phyloP scores from a whole-genome alignment of 2,797 vertebrate genomes.

The Pteropus rufus region DNA sequence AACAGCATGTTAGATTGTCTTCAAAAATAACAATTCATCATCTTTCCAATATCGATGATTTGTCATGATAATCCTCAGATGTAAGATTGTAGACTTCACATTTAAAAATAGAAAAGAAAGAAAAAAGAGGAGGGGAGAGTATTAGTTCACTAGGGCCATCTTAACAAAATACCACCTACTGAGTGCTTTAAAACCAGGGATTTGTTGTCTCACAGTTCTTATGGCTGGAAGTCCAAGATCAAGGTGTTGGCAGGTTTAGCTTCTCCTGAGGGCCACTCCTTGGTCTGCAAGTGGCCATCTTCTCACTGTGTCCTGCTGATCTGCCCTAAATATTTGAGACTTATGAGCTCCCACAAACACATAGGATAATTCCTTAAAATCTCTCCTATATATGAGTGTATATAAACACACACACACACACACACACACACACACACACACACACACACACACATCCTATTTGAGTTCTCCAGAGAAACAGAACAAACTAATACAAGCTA shows the following conservation, averaged over 20 bases:
- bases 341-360: background rate
- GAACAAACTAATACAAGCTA: background rate
- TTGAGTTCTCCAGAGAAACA: background rate
- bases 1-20: background rate
- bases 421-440: background rate
- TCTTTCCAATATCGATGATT: background rate
- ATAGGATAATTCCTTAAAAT: background rate
- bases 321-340: background rate
- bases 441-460: background rate
- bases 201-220: background rate
- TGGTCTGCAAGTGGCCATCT: background rate
- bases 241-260: background rate
- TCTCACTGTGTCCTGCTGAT: background rate
- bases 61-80: background rate
- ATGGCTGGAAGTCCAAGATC: background rate
- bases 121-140: accelerated
- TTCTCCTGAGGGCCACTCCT: background rate
- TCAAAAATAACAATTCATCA: background rate
- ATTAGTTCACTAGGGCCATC: background rate
- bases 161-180: background rate
- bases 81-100: background rate
- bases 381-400: accelerated
- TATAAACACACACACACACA: background rate
- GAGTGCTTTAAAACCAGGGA: background rate
- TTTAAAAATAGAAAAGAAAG: background rate